Evolutionary conservation across 2,888 invertebrate species (phyloP), one percentile per base, ranked within the genome.

Genomic region (Lucinisca nassula): DNA sequence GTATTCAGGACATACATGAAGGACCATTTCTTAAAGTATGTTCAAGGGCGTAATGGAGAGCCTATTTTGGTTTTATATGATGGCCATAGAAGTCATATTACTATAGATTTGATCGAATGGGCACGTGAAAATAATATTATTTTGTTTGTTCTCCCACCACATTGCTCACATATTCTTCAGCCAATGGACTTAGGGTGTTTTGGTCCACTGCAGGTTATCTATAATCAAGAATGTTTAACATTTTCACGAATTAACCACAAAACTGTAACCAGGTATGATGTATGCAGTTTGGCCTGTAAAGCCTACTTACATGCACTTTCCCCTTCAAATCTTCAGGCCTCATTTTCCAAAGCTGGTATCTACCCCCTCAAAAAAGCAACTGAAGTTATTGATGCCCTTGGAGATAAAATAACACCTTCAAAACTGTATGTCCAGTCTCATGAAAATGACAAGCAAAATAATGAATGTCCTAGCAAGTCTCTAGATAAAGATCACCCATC

Each of bases 101-200:
- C 61, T 40, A 24, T 82, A 6, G 38, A 32, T 38, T 24, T 82
- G 30, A 76, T 82, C 32, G 76, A 87, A 35, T 87, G 86, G 86
- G 79, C 86, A 12, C 67, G 49, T 35, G 27, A 30, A 8, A n/a
- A n/a, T n/a, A n/a, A n/a, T n/a, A n/a, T n/a, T n/a, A n/a, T n/a
- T n/a, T n/a, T n/a, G n/a, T n/a, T n/a, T n/a, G n/a, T n/a, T n/a
- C n/a, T n/a, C n/a, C n/a, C n/a, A n/a, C n/a, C n/a, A n/a, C n/a
- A n/a, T n/a, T n/a, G n/a, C n/a, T n/a, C n/a, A n/a, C n/a, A n/a
- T n/a, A n/a, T n/a, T n/a, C n/a, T n/a, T n/a, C n/a, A n/a, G n/a
- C n/a, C n/a, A n/a, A n/a, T n/a, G n/a, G n/a, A n/a, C n/a, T n/a
- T n/a, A n/a, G n/a, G n/a, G n/a, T n/a, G n/a, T n/a, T n/a, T n/a